phyloP scores from a whole-genome alignment of 2,888 invertebrate genomes.

The Aromia moschata region DNA sequence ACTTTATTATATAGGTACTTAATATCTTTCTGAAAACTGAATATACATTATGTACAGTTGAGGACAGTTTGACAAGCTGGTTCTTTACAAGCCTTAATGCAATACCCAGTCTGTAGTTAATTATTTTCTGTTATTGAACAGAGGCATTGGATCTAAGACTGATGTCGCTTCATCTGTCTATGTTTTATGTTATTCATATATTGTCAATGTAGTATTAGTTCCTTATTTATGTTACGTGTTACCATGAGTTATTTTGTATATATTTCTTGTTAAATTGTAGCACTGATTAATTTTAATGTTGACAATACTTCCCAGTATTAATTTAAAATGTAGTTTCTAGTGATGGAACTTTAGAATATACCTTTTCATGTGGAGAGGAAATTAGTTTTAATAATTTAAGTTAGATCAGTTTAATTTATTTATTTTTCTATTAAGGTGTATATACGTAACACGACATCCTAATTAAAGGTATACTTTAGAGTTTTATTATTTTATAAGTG shows the following conservation, averaged over 20 bases:
- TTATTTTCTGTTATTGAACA: slow-evolving; percentile 9
- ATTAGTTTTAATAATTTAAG: slow-evolving; percentile 2
- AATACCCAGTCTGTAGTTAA: slow-evolving; percentile 7
- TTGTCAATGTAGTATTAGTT: slow-evolving; percentile 11
- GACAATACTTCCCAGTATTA: slow-evolving; percentile 28
- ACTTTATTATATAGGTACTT: no score
- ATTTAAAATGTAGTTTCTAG: slow-evolving; percentile 13
- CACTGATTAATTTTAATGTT: slow-evolving; percentile 26
- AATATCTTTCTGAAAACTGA: no score
- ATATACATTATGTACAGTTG: background rate
- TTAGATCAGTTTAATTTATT: slow-evolving; percentile 2
- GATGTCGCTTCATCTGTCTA: slow-evolving; percentile 22
- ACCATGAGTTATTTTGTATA: slow-evolving; percentile 21
- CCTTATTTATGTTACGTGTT: slow-evolving; percentile 23
- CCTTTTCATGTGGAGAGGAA: background rate
- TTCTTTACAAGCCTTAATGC: no score
- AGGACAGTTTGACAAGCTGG: no score
- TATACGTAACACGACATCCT: background rate
- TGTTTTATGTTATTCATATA: slow-evolving; percentile 14
- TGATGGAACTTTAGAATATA: slow-evolving; percentile 18
- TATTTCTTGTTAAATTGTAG: slow-evolving; percentile 24
- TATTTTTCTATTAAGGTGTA: slow-evolving; percentile 1
- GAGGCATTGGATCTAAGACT: slow-evolving; percentile 20
- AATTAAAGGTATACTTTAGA: slow-evolving; percentile 3
- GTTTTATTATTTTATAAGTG: slow-evolving; percentile 31